Evolutionary conservation across 2,888 invertebrate genomes (phyloP).

Genomic region (Habroteleia sp.): DNA sequence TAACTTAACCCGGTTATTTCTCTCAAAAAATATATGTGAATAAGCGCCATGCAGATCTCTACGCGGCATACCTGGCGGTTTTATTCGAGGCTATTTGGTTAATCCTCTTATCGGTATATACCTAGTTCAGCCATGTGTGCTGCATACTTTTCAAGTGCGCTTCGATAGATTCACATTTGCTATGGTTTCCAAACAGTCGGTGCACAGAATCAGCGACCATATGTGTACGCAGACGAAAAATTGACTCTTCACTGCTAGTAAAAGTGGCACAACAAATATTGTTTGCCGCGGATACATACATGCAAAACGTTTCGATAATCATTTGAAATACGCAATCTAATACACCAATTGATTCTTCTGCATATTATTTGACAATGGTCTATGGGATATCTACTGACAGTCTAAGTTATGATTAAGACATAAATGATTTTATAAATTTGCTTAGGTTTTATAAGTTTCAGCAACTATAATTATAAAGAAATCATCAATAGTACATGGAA

Average conservation of each 20-base stretch:
- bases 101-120: constrained; percentile 53
- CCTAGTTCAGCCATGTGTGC: constrained; percentile 43
- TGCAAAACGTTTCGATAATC: constrained; percentile 24
- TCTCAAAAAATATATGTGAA: constrained; percentile 21
- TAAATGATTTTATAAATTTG: constrained; percentile 39
- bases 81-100: constrained; percentile 46
- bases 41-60: constrained; percentile 7
- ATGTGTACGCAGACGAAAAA: constrained; percentile 32
- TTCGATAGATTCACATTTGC: constrained; percentile 44
- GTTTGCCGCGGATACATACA: constrained; percentile 7
- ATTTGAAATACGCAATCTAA: constrained; percentile 24
- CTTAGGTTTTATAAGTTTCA: no score
- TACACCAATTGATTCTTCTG: constrained; percentile 12
- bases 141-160: constrained; percentile 46
- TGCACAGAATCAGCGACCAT: constrained; percentile 11
- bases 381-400: constrained; percentile 11
- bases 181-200: constrained; percentile 33
- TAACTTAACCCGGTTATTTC: constrained; percentile 6
- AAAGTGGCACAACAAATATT: constrained; percentile 32
- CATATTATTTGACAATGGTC: constrained; percentile 31
- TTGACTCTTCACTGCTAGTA: constrained; percentile 13
- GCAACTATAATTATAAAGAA: no score
- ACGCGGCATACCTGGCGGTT: constrained; percentile 35
- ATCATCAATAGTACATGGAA: no score
- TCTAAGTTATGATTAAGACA: constrained; percentile 25